Conservation (phyloP, 2,797 vertebrate species). For the Emys orbicularis region DNA sequence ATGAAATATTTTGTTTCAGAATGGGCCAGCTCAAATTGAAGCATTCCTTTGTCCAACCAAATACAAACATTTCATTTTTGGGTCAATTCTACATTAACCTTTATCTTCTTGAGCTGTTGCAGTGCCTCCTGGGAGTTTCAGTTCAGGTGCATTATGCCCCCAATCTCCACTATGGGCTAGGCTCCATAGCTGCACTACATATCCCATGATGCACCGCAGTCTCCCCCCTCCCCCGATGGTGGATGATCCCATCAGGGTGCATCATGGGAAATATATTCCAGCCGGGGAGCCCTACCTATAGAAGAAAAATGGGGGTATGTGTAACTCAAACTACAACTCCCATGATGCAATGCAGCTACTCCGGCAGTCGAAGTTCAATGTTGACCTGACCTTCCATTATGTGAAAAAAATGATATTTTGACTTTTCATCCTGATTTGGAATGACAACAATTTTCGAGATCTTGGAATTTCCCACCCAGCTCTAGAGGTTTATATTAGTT, state of each 20-base stretch:
- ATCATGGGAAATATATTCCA: neutral
- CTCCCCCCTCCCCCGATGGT: neutral
- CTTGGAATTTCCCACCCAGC: neutral
- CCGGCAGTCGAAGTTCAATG: neutral
- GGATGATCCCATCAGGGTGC: neutral
- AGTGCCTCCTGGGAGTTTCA: slow-evolving; percentile 20
- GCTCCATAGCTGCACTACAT: neutral
- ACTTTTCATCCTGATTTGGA: neutral
- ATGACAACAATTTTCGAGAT: neutral
- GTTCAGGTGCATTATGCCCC: neutral
- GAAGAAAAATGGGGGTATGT: neutral
- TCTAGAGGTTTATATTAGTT: neutral
- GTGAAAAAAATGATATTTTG: neutral
- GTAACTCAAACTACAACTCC: neutral
- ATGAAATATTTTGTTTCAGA: neutral
- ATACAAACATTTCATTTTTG: neutral
- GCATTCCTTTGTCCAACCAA: neutral
- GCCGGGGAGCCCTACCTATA: neutral
- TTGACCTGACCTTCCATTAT: neutral
- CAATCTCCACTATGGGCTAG: neutral
- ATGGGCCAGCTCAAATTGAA: neutral
- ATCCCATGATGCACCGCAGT: neutral
- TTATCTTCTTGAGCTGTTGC: neutral
- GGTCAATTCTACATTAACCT: neutral
- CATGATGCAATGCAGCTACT: neutral